Evolutionary conservation across 1,140 invertebrate genomes (phyloP).

Genomic region (Tachypleus tridentatus): DNA sequence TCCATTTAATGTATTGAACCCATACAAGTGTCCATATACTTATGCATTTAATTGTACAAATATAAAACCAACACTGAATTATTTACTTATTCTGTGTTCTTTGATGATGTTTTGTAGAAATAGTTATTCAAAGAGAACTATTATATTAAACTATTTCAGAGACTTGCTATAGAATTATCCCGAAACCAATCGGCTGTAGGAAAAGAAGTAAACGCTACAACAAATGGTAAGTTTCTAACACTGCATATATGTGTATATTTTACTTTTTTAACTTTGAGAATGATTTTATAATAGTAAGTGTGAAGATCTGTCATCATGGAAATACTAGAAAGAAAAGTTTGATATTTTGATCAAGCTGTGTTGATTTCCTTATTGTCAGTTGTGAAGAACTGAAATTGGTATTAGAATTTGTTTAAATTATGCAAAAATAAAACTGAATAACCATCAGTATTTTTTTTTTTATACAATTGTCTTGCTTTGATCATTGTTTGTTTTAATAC

Average conservation of each 20-base stretch:
- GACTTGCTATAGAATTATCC: slow-evolving; percentile 56
- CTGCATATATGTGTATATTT: slow-evolving; percentile 7
- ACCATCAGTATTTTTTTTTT: too few species aligned
- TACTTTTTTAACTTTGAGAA: slow-evolving; percentile 6
- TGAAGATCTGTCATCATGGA: background rate
- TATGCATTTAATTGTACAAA: too few species aligned
- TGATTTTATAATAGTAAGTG: slow-evolving; percentile 5
- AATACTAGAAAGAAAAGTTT: background rate
- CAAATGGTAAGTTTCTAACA: background rate
- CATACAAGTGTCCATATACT: too few species aligned
- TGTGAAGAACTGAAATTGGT: slow-evolving; percentile 3
- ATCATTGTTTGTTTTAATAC: too few species aligned
- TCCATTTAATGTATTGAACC: too few species aligned
- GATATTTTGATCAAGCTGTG: slow-evolving; percentile 33
- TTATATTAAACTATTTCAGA: slow-evolving; percentile 36
- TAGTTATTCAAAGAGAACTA: background rate
- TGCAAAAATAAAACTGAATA: too few species aligned
- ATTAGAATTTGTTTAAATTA: too few species aligned
- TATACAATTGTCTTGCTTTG: too few species aligned
- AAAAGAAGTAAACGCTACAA: slow-evolving; percentile 7
- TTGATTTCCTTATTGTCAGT: slow-evolving; percentile 22
- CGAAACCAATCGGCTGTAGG: slow-evolving; percentile 40
- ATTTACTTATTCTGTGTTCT: slow-evolving; percentile 4
- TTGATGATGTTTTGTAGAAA: slow-evolving; percentile 1
- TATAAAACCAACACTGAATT: background rate